Evolutionary conservation across 2,797 vertebrate species (phyloP).

Genomic region (Cyprinella venusta): DNA sequence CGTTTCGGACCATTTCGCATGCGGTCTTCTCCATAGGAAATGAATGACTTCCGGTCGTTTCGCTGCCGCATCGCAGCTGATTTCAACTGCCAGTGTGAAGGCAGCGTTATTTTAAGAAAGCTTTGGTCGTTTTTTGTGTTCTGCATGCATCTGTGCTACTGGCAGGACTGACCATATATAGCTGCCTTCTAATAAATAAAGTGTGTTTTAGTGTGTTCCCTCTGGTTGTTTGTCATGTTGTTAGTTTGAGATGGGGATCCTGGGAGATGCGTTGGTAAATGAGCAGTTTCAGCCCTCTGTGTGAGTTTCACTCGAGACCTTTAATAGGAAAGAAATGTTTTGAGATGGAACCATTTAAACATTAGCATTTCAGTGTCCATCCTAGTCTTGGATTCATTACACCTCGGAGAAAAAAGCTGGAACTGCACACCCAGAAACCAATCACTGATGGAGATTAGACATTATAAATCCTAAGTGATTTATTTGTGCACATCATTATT

Average conservation of each 20-base stretch:
- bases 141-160: too few relatives aligned
- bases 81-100: too few relatives aligned
- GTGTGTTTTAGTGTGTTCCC: not conserved
- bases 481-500: not conserved
- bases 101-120: too few relatives aligned
- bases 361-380: slow-evolving; percentile 49
- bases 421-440: not conserved
- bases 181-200: not conserved
- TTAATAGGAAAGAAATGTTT: slow-evolving; percentile 57
- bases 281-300: slow-evolving; percentile 51
- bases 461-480: not conserved
- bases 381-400: slow-evolving; percentile 28
- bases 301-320: slow-evolving; percentile 39
- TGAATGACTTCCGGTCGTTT: too few relatives aligned
- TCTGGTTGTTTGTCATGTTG: slow-evolving; percentile 32
- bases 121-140: too few relatives aligned
- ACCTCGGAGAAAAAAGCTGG: slow-evolving; percentile 28
- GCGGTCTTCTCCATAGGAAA: too few relatives aligned
- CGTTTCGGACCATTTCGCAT: too few relatives aligned
- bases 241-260: slow-evolving; percentile 42
- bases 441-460: not conserved
- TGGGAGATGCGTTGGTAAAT: slow-evolving; percentile 46
- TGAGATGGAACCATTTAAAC: slow-evolving; percentile 56
- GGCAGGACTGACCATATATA: too few relatives aligned
- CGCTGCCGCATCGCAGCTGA: too few relatives aligned